phyloP scores from a whole-genome alignment of 2,113 vertebrate genomes.

The Poicephalus meyeri region DNA sequence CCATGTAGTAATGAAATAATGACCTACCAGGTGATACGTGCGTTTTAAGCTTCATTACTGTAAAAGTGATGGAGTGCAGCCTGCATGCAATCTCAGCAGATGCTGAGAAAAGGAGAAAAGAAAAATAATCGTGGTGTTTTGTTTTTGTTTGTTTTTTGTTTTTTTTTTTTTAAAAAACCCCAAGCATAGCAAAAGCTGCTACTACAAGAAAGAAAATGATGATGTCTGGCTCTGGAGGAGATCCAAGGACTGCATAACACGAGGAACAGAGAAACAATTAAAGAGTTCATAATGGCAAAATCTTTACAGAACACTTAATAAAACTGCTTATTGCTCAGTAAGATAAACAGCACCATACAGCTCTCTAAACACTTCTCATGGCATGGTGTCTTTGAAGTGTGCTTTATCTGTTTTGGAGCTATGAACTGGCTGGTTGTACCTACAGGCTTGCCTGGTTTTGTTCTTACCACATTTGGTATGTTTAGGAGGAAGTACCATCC shows the following conservation, averaged over 20 bases:
- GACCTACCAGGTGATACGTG: conserved; percentile 21
- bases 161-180: not conserved
- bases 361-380: not conserved
- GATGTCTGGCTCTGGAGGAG: not conserved
- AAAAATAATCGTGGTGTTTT: not conserved
- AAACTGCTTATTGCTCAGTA: not conserved
- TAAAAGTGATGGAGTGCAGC: conserved; percentile 50
- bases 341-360: not conserved
- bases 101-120: conserved; percentile 41
- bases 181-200: conserved; percentile 36
- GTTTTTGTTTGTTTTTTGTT: no score
- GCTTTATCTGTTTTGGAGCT: not conserved
- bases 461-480: not conserved
- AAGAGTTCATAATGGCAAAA: not conserved
- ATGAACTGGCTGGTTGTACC: not conserved
- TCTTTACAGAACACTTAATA: not conserved
- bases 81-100: conserved; percentile 15
- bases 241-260: not conserved
- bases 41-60: conserved; percentile 32
- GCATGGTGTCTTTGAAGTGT: not conserved
- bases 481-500: not conserved
- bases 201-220: not conserved
- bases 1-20: conserved; percentile 58
- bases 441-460: not conserved
- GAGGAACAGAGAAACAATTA: not conserved